These are phyloP conservation scores for Nomada ferruginata DNA, from an alignment of 2,888 invertebrate species.

Conservation along the genomic window DNA sequence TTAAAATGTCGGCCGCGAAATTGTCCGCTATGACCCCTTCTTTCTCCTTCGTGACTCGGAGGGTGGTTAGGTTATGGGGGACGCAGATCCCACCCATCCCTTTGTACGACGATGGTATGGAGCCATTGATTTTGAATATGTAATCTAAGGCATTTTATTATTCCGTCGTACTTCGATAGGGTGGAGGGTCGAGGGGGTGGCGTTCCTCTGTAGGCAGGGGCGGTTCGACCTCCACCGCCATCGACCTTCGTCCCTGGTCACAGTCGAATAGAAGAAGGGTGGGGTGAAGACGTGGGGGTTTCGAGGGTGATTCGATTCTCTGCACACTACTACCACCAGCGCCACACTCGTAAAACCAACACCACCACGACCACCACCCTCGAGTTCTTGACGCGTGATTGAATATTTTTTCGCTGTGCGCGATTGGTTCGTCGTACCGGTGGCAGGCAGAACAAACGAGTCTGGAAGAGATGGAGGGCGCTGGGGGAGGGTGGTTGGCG, in stretches of 20 bases:
- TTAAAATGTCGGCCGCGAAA: conserved; percentile 75
- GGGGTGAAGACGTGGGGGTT: conserved; percentile 66
- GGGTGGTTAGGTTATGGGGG: conserved; percentile 46
- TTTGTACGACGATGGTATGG: conserved; percentile 73
- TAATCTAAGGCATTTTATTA: conserved; percentile 83
- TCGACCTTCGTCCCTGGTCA: conserved; percentile 73
- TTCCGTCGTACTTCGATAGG: conserved; percentile 76
- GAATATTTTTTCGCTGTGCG: conserved; percentile 83
- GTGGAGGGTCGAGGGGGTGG: conserved; percentile 41
- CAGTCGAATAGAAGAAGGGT: conserved; percentile 56
- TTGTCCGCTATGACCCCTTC: conserved; percentile 53
- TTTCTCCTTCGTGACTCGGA: conserved; percentile 9
- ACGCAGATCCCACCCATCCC: conserved; percentile 72
- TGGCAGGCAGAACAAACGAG: conserved; percentile 72
- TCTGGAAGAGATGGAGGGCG: conserved; percentile 62
- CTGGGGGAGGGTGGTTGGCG: conserved; percentile 61
- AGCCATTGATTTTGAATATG: conserved; percentile 84
- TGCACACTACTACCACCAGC: conserved; percentile 65
- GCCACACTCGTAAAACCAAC: conserved; percentile 64
- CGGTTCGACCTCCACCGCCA: conserved; percentile 74
- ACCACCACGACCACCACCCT: conserved; percentile 64
- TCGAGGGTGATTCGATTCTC: conserved; percentile 70
- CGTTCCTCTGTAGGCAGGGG: conserved; percentile 64
- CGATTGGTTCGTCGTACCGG: conserved; percentile 82
- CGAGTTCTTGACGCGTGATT: conserved; percentile 83